Conservation (phyloP, 2,797 vertebrate species). For the Lacerta bilineata region DNA sequence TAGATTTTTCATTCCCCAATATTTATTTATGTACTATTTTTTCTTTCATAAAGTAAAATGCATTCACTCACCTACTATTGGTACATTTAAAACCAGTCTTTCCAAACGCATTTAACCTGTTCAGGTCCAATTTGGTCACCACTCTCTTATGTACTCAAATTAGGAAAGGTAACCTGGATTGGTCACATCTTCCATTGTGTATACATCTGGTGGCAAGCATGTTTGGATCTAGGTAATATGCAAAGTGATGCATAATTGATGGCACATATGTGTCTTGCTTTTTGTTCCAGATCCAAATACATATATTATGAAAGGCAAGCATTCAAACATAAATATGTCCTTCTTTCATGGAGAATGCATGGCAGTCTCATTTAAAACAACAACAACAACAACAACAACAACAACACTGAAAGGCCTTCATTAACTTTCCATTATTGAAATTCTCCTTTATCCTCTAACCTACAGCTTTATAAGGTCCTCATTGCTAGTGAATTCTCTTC, state of each 20-base stretch:
- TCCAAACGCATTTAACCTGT: too few relatives aligned
- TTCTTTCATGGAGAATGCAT: not conserved
- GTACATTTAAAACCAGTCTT: too few relatives aligned
- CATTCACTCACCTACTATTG: too few relatives aligned
- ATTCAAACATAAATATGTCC: not conserved
- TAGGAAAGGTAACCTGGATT: not conserved
- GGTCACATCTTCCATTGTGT: not conserved
- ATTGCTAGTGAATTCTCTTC: conserved; percentile 19
- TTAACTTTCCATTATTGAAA: conserved; percentile 21
- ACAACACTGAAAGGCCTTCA: not conserved
- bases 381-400: not conserved
- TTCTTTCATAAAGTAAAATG: too few relatives aligned
- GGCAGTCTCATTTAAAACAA: not conserved
- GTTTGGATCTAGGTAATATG: not conserved
- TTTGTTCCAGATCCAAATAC: not conserved
- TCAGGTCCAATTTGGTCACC: too few relatives aligned
- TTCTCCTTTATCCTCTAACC: not conserved
- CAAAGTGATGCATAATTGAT: not conserved
- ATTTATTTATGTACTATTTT: too few relatives aligned
- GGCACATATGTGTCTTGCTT: not conserved
- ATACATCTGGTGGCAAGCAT: not conserved
- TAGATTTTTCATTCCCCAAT: too few relatives aligned
- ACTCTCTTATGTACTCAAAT: too few relatives aligned
- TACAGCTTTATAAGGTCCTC: not conserved
- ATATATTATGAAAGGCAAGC: not conserved